Evolutionary conservation across 2,888 invertebrate genomes (phyloP), one percentile per base, ranked within the genome.

Genomic region (Xylocampa areola): DNA sequence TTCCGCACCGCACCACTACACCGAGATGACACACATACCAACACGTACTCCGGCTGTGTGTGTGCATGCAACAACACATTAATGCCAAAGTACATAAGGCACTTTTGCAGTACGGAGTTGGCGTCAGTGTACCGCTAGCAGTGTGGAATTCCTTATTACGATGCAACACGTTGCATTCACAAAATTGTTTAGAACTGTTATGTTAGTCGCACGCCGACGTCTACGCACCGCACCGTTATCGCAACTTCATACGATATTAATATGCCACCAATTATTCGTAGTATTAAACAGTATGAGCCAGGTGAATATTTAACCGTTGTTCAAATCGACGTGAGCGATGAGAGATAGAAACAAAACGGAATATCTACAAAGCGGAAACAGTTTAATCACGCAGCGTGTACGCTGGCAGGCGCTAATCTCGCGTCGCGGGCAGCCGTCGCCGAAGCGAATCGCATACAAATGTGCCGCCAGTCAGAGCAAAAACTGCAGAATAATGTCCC

Each of bases 371-470:
- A 81, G 81, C 84, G 83, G 86, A 86, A 87, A 88, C 88, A 85
- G 87, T 89, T 89, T 91, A 90, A 91, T 90, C 88, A 89, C 86
- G 84, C 86, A 79, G 80, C 77, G 78, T 82, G 79, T 81, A 80
- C 79, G 76, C 76, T 75, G 80, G 81, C 81, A 85, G 84, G 82
- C 86, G 86, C 89, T 90, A 90, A 92, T 91, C 88, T 89, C 86
- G 83, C 86, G 81, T 84, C 85, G 84, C 85, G 81, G 85, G 79
- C 86, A 84, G 82, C 85, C 84, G 80, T 78, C 87, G 85, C 86
- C 85, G 84, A 81, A 88, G 88, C 89, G 90, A 86, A 91, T 88
- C 87, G 89, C 89, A 91, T 91, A 91, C 90, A 91, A 92, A 92
- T 90, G 88, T 83, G 82, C 86, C 86, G 81, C 77, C 80, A 80